Base-by-base conservation (phyloP, 2,888 invertebrate genomes). In the Anodontia alba region DNA sequence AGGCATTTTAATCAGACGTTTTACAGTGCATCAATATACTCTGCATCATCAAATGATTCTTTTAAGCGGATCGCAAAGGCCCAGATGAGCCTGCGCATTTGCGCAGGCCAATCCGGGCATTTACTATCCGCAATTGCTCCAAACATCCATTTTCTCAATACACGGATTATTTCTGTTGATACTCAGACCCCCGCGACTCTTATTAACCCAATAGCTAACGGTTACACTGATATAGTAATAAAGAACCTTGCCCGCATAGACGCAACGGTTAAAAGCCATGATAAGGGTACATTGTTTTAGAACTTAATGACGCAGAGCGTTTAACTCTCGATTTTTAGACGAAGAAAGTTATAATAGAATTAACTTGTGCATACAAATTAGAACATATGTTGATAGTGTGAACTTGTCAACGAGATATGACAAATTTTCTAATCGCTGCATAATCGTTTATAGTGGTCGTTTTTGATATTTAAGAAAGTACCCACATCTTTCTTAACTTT, bases 211-310 rank as follows among this genome's bases (percentile, higher is more conserved):
- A 82, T 85, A 85, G 80, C 81, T 82, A 54, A 73, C 76, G 81
- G 84, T 77, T 73, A 78, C 78, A 68, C 77, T 62, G 74, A 31
- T 20, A 51, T 68, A 31, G 73, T 46, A 57, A 68, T 54, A 46
- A 42, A 23, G 54, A 23, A 62, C 31, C 3, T 26, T 26, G 33
- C 75, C 75, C 75, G 75, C 75, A 75, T 75, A 49, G 23, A 36
- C 42, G 17, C 8, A 46, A 46, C 36, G 75, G 46, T 49, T 67
- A 75, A 66, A 46, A 51, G 68, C 23, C 36, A 78, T 71, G 70
- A 85, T 85, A 85, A 78, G 84, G 84, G 84, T 76, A 85, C 84
- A 85, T 85, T 85, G 84, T 85, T 73, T 81, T 75, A 72, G 70
- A 67, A 38, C 54, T 69, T 70, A 70, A 67, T 76, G 76, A 67